Conservation (phyloP, 2,888 invertebrate genomes). For the Ferrisia virgata region DNA sequence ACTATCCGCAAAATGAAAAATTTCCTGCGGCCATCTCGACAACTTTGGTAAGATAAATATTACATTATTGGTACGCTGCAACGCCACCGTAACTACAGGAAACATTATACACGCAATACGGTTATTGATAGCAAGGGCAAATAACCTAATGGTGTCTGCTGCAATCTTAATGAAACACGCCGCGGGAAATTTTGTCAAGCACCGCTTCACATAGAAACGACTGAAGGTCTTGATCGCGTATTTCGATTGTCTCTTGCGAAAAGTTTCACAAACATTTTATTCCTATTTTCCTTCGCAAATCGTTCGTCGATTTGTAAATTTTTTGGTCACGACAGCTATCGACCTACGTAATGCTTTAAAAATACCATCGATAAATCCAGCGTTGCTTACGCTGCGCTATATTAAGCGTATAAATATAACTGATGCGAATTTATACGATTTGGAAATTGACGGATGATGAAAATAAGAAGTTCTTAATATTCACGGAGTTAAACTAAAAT, state of each 20-base stretch:
- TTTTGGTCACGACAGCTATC: conserved; percentile 20
- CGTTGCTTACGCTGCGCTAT: neutral
- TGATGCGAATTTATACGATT: neutral
- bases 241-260: conserved; percentile 42
- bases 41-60: conserved; percentile 21
- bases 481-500: too few species aligned
- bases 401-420: neutral
- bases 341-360: neutral
- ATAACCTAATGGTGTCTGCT: conserved; percentile 44
- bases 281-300: conserved; percentile 32
- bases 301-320: neutral
- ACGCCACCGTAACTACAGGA: conserved; percentile 41
- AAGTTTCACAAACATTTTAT: conserved; percentile 43
- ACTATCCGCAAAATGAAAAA: conserved; percentile 16
- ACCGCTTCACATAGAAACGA: conserved; percentile 42
- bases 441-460: too few species aligned
- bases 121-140: conserved; percentile 45
- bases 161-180: conserved; percentile 41
- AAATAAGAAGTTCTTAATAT: too few species aligned
- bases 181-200: conserved; percentile 43
- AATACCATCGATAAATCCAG: neutral
- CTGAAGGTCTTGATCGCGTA: conserved; percentile 39
- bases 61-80: conserved; percentile 19
- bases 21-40: conserved; percentile 11
- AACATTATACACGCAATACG: conserved; percentile 43